Percentiles rank a stretch among this genome's conserved stretches.
Evolutionary conservation across 2,797 vertebrate genomes (phyloP).

Genomic region (Meda fulgida): DNA sequence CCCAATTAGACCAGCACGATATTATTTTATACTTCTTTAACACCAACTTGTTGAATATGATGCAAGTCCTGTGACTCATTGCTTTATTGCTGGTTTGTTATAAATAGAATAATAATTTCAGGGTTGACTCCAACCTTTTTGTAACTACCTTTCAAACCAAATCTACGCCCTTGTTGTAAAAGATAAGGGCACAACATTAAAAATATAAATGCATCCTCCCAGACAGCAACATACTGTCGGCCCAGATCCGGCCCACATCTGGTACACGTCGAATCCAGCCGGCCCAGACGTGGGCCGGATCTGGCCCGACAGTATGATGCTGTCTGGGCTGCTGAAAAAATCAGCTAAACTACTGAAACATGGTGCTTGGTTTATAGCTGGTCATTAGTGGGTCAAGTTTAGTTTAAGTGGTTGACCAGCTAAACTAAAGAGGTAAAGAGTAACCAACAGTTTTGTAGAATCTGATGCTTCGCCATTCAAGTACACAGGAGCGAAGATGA

Average conservation of each 20-base stretch:
- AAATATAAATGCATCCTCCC: not conserved
- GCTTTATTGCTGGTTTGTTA: not conserved
- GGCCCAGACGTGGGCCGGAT: no score
- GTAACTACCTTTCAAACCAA: not conserved
- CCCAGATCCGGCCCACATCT: no score
- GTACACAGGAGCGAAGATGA: not conserved
- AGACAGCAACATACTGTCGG: no score
- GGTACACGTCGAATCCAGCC: no score
- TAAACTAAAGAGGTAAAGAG: not conserved
- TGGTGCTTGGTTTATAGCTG: not conserved
- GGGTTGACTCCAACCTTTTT: not conserved
- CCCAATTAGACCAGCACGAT: not conserved
- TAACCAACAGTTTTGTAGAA: not conserved
- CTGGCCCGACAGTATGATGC: no score
- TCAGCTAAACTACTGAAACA: not conserved
- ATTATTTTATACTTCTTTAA: not conserved
- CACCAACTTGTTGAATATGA: not conserved
- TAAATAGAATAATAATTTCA: not conserved
- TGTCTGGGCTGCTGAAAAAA: not conserved
- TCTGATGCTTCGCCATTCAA: not conserved
- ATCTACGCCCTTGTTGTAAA: conserved; percentile 3
- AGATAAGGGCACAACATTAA: not conserved
- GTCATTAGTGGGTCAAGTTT: not conserved
- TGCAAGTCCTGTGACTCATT: not conserved
- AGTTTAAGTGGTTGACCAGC: not conserved